Percentiles rank a stretch among this genome's conserved stretches.
Conservation (phyloP, 35 echinoderm and acorn worm genomes). For the Apostichopus californicus region DNA sequence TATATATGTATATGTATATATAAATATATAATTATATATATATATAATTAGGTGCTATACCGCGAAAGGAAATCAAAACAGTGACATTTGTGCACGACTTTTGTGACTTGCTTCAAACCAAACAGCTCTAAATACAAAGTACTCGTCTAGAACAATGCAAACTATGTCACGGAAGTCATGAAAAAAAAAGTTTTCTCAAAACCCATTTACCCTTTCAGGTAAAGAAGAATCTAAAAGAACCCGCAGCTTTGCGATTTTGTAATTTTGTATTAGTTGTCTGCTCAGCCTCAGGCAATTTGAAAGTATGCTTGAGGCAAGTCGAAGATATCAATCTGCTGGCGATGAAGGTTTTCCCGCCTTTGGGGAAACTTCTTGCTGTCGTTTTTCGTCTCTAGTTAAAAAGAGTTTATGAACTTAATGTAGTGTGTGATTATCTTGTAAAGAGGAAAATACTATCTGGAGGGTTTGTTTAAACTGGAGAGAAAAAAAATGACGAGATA, state of each 20-base stretch:
- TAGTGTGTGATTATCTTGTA: constrained; percentile 16
- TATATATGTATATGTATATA: too few species aligned
- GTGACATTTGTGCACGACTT: neutral
- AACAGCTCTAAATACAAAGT: neutral
- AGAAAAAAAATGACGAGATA: neutral
- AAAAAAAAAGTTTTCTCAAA: neutral
- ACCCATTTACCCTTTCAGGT: neutral
- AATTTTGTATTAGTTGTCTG: neutral
- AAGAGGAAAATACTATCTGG: neutral
- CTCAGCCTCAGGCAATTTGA: neutral
- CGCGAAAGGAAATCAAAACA: too few species aligned
- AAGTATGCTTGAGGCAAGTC: neutral
- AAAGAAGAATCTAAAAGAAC: neutral
- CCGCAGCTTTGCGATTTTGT: neutral
- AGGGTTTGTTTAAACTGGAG: neutral
- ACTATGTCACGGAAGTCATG: neutral
- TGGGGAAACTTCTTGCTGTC: neutral
- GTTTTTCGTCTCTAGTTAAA: neutral
- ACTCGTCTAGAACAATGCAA: neutral
- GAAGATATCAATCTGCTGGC: constrained; percentile 4
- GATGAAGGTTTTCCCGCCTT: neutral
- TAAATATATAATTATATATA: too few species aligned
- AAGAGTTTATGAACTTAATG: constrained; percentile 14
- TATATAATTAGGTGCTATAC: too few species aligned
- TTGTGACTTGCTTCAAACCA: neutral